These are phyloP conservation scores for Limenitis camilla DNA, from an alignment of 2,888 invertebrate genomes.

Conservation along the genomic window DNA sequence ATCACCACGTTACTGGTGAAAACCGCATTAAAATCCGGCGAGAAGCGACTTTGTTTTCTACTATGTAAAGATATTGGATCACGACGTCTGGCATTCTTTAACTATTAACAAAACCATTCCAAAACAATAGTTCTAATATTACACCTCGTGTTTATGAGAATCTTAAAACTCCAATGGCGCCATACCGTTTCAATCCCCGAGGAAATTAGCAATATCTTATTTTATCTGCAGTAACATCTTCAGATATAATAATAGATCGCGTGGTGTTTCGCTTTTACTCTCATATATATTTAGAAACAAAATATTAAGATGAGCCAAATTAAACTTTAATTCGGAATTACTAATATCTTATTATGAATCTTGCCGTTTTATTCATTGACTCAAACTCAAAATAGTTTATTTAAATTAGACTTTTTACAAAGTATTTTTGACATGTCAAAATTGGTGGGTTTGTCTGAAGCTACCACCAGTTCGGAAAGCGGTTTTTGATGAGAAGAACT, in stretches of 20 bases:
- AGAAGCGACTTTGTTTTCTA: no score
- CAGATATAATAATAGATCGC: neutral
- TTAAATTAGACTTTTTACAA: no score
- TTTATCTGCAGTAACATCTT: neutral
- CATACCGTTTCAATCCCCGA: neutral
- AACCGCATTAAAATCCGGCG: no score
- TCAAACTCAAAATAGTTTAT: no score
- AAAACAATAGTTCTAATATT: constrained; percentile 4
- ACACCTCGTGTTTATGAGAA: neutral
- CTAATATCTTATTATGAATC: neutral
- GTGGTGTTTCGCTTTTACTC: constrained; percentile 1
- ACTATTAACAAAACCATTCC: neutral
- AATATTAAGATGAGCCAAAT: constrained; percentile 1
- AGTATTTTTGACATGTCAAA: no score
- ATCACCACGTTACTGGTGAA: no score
- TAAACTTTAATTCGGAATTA: neutral
- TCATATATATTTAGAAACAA: constrained; percentile 7
- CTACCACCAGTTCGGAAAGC: no score
- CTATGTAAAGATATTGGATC: no score
- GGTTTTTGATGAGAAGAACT: no score
- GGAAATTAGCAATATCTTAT: constrained; percentile 8
- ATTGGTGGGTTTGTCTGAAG: no score
- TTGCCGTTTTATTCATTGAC: no score
- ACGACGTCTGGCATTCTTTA: no score
- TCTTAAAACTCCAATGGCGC: neutral